Conservation (phyloP, 2,113 vertebrate genomes). For the Tamias sibiricus region DNA sequence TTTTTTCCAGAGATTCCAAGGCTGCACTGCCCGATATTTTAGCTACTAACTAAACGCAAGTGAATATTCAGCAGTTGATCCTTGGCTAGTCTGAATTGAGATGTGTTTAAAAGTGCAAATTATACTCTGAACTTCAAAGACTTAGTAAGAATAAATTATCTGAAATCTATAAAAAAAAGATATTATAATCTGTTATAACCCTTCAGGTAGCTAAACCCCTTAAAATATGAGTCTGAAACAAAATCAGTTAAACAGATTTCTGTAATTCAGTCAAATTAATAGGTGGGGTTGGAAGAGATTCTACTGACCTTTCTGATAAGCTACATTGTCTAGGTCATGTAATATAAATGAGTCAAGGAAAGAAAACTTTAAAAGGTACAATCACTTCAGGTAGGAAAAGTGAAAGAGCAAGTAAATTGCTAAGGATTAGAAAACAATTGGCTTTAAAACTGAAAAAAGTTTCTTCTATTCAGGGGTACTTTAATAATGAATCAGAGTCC, state of each 20-base stretch:
- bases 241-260: not conserved
- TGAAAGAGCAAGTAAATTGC: slow-evolving; percentile 5
- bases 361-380: not conserved
- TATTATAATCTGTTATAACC: not conserved
- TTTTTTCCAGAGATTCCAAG: not conserved
- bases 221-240: not conserved
- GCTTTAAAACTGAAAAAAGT: not conserved
- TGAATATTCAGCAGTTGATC: not conserved
- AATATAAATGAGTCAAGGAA: not conserved
- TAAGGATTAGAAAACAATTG: not conserved
- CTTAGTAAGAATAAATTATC: not conserved
- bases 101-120: not conserved
- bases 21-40: not conserved
- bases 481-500: not conserved
- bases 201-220: not conserved
- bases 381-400: not conserved
- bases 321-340: not conserved
- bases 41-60: not conserved
- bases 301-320: not conserved
- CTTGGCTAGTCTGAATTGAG: not conserved
- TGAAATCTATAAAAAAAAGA: slow-evolving; percentile 25
- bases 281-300: not conserved
- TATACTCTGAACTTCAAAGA: slow-evolving; percentile 29
- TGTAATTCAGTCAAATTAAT: not conserved
- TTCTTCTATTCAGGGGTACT: not conserved